phyloP scores from a whole-genome alignment of 1,140 invertebrate species.

The Danaus plexippus region DNA sequence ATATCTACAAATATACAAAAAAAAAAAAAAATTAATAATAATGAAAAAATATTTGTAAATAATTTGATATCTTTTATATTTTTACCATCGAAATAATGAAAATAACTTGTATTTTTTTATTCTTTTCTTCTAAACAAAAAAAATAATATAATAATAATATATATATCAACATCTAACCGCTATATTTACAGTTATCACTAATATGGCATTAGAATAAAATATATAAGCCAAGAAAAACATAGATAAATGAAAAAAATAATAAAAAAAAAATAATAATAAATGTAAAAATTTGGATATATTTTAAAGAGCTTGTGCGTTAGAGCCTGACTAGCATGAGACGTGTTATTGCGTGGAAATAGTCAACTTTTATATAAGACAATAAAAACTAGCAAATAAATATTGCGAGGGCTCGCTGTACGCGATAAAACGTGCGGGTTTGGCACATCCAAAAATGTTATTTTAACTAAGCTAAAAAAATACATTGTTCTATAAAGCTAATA shows the following conservation, averaged over 20 bases:
- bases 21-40: constrained; percentile 13
- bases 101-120: constrained; percentile 44
- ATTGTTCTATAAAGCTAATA: constrained; percentile 56
- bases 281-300: constrained; percentile 42
- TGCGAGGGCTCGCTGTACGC: constrained; percentile 57
- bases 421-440: constrained; percentile 61
- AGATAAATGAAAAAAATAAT: constrained; percentile 26
- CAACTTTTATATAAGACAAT: constrained; percentile 36
- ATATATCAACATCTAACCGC: constrained; percentile 50
- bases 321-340: constrained; percentile 69
- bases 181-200: constrained; percentile 63
- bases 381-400: constrained; percentile 47
- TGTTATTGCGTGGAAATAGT: constrained; percentile 63
- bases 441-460: constrained; percentile 55
- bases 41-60: constrained; percentile 47
- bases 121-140: constrained; percentile 26
- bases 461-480: constrained; percentile 61
- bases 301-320: constrained; percentile 58
- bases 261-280: constrained; percentile 32
- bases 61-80: constrained; percentile 39
- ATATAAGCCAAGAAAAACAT: constrained; percentile 39
- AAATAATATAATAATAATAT: no score
- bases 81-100: constrained; percentile 41
- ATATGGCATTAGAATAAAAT: constrained; percentile 64
- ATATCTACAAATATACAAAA: constrained; percentile 61